Conservation (phyloP, 2,888 invertebrate species). For the Agrypnus murinus region DNA sequence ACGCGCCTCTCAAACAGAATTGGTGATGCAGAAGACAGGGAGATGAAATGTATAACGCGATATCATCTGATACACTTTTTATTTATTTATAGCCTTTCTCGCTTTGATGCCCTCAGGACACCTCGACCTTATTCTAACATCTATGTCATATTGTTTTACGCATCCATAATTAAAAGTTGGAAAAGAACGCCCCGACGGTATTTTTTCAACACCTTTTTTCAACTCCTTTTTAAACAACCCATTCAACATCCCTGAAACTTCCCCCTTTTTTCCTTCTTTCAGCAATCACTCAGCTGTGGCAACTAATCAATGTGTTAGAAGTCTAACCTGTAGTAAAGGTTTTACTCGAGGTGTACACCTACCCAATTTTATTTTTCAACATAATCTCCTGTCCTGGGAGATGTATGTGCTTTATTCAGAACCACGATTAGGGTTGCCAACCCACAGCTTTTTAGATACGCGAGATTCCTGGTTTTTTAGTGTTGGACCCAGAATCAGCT, state of each 20-base stretch:
- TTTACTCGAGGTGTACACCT: constrained; percentile 10
- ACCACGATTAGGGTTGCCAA: constrained; percentile 11
- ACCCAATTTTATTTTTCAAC: constrained; percentile 29
- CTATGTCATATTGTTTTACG: constrained; percentile 15
- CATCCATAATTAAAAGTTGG: constrained; percentile 48
- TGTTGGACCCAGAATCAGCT: neutral
- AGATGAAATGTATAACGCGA: constrained; percentile 56
- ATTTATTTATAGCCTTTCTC: constrained; percentile 54
- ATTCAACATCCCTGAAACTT: neutral
- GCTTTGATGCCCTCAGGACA: constrained; percentile 46
- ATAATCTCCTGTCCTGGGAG: constrained; percentile 14
- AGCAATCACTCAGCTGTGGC: neutral
- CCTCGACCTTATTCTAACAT: constrained; percentile 21
- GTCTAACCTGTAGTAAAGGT: constrained; percentile 2
- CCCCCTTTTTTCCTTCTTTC: neutral
- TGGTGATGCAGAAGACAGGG: constrained; percentile 51
- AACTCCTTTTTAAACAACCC: too few species aligned
- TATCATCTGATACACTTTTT: constrained; percentile 56
- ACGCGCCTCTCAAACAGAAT: constrained; percentile 52
- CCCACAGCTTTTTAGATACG: constrained; percentile 12
- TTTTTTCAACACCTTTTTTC: neutral
- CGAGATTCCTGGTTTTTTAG: constrained; percentile 12
- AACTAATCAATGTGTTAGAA: constrained; percentile 10
- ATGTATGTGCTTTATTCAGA: constrained; percentile 20
- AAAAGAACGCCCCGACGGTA: constrained; percentile 24